Conservation (phyloP, 1,140 invertebrate species). For the Zaprionus camerounensis region DNA sequence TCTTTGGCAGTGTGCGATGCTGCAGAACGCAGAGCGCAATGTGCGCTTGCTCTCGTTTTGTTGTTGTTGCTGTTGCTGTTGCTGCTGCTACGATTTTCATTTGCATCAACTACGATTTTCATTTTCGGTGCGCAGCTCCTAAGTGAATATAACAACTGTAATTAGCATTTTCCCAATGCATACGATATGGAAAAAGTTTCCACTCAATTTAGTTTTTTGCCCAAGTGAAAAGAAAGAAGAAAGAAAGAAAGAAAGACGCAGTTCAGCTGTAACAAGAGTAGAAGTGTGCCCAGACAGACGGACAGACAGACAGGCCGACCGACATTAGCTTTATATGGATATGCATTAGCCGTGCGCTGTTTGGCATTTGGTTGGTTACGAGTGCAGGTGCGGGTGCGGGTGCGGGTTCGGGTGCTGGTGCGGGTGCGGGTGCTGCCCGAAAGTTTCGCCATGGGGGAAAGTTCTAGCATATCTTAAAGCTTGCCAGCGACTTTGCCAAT, state of each 20-base stretch:
- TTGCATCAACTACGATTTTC: constrained; percentile 35
- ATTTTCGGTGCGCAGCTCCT: constrained; percentile 39
- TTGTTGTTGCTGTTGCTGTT: constrained; percentile 1
- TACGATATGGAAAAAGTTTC: constrained; percentile 56
- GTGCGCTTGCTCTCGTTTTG: constrained; percentile 17
- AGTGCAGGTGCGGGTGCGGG: too few relatives aligned
- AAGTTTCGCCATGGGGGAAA: constrained; percentile 66
- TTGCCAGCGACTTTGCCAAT: constrained; percentile 39
- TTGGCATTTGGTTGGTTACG: constrained; percentile 64
- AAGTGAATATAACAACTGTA: constrained; percentile 38
- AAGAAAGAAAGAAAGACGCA: constrained; percentile 3
- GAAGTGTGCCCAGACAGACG: constrained; percentile 37
- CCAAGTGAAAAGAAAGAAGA: constrained; percentile 34
- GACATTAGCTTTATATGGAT: constrained; percentile 18
- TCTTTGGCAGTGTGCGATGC: constrained; percentile 59
- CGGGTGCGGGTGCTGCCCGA: constrained; percentile 6
- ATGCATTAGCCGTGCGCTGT: constrained; percentile 66
- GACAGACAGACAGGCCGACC: constrained; percentile 6
- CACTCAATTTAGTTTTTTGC: constrained; percentile 72
- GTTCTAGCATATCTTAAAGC: constrained; percentile 60
- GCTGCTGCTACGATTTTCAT: constrained; percentile 24
- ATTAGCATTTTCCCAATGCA: constrained; percentile 52
- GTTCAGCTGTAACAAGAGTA: constrained; percentile 62
- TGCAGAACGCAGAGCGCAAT: constrained; percentile 27
- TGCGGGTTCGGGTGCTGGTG: neutral